Base-by-base conservation (phyloP, 92 coral and sea anemone genomes). In the Porites divaricata region DNA sequence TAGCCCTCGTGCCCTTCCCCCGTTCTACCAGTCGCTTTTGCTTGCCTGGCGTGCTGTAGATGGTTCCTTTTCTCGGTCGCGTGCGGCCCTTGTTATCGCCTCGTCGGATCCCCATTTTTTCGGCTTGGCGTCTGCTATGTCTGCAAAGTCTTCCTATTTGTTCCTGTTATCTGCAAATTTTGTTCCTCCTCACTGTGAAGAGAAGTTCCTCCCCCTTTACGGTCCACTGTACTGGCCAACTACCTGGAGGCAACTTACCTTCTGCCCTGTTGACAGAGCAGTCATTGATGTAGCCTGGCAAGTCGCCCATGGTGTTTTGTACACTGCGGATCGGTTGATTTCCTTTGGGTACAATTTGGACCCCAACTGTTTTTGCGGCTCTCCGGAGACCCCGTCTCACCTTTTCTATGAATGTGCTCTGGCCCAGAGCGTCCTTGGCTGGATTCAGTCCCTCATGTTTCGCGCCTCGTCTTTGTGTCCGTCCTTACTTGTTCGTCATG, bases 1-100 rank as follows among this genome's bases (percentile, higher is more conserved):
- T 52, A 23, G 66, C 1, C 35, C 74, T 6, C 20, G 35, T 12
- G 11, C 22, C 1, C 64, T 74, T 0, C 81, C 86, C 2, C 19
- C 53, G 1, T 87, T 87, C 23, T 87, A 80, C 8, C 23, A 6
- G 49, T 53, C 70, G 0, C 54, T 81, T 0, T 1, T 87, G 1
- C 7, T 19, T 0, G 49, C 90, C 4, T 87, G 90, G 86, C 81
- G 62, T 0, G 9, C 45, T 6, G 65, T 73, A 1, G 86, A 61
- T 9, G 86, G 82, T 4, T 51, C 74, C 0, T 15, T 24, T 8
- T 17, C 21, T 15, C 6, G 7, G 16, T 1, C 5, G 1, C 19
- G 8, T 14, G 16, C 17, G 1, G 17, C 50, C 6, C 15, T 79
- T 0, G 83, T 65, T 17, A 4, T 66, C 17, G 75, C 74, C 1